These are phyloP conservation scores for Sebastes trivittatus DNA, from an alignment of 2,797 vertebrate genomes.

Conservation along the genomic window DNA sequence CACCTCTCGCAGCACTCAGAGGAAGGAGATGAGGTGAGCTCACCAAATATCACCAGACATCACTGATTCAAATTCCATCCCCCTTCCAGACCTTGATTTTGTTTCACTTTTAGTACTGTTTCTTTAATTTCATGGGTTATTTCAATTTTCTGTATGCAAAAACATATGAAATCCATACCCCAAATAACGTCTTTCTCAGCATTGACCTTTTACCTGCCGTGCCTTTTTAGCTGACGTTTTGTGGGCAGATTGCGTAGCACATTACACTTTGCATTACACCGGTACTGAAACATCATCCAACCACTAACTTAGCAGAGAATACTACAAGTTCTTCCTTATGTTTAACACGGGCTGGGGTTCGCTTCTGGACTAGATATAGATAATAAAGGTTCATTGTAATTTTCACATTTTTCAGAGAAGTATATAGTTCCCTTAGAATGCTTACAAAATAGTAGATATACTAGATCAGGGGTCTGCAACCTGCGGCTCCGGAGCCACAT, in stretches of 20 bases:
- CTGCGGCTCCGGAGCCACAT: too few relatives aligned
- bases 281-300: background rate
- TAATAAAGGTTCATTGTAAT: too few relatives aligned
- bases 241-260: background rate
- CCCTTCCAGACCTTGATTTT: background rate
- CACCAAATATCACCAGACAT: background rate
- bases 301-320: too few relatives aligned
- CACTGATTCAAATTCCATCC: too few relatives aligned
- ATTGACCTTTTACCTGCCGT: background rate
- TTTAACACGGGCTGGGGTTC: too few relatives aligned
- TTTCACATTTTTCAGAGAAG: too few relatives aligned
- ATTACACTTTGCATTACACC: too few relatives aligned
- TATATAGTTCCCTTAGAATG: too few relatives aligned
- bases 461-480: too few relatives aligned
- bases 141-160: background rate
- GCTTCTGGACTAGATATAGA: too few relatives aligned
- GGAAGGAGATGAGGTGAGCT: conserved; percentile 95
- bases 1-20: conserved; percentile 98
- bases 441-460: too few relatives aligned
- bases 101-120: background rate
- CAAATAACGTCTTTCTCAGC: background rate
- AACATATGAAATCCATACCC: background rate
- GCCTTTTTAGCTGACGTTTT: background rate
- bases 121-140: background rate
- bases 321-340: background rate